Evolutionary conservation across 2,113 vertebrate species (phyloP), one percentile per base, ranked within the genome.

Genomic region (Athene noctua): DNA sequence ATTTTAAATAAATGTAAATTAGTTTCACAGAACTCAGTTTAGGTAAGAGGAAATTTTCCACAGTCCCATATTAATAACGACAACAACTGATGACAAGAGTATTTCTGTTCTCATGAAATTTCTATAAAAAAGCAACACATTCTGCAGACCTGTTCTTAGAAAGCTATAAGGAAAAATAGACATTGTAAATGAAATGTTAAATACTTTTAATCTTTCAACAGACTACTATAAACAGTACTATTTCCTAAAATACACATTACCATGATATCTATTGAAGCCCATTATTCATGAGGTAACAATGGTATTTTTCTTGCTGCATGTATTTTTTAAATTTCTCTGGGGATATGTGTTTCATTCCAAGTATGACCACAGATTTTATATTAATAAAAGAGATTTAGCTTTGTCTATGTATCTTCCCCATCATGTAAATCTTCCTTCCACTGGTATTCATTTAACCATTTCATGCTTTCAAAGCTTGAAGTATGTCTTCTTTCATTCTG

Each of bases 181-280:
- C 38, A 67, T 66, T 79, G 26, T 91, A 96, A 96, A 86, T 79
- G 62, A 92, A 96, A 96, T 87, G 51, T 73, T 92, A 81, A 84
- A 93, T 67, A 61, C 72, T 93, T 90, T 86, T 91, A 73, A 92
- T 90, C 83, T 89, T 96, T 96, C 96, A 95, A 25, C 75, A 96
- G 40, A 90, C 32, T 77, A 57, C 20, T 78, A 61, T 49, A 88
- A 94, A 73, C 89, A 68, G 82, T 62, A 40, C 49, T 65, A 20
- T 92, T 94, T 96, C 57, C 80, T 88, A 86, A 96, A 96, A 92
- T 94, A 88, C 81, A 80, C 72, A 89, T 96, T 91, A 71, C 88
- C 77, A 89, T 81, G 23, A 40, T 89, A 86, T 86, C 49, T 94
- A 27, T 83, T 51, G 80, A 71, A 90, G 44, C 38, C 44, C 84